Percentiles rank a stretch among this genome's conserved stretches.
phyloP scores from a whole-genome alignment of 2,797 vertebrate genomes.

The Sebastiscus albofasciatus region DNA sequence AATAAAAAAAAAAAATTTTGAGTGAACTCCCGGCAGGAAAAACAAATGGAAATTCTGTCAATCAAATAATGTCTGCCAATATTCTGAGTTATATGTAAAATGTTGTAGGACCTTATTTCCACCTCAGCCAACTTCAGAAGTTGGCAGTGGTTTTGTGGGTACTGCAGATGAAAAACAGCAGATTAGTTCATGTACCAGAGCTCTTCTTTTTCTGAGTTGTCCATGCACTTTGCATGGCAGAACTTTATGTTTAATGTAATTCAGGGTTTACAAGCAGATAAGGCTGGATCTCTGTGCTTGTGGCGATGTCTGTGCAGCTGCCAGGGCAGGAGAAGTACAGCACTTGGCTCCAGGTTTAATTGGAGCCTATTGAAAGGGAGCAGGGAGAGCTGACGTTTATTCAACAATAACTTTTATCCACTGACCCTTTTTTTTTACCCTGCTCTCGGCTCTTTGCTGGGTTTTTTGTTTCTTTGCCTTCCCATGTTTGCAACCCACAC shows the following conservation, averaged over 20 bases:
- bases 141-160: constrained; percentile 12
- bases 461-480: background rate
- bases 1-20: background rate
- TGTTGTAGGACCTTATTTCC: background rate
- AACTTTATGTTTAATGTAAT: constrained; percentile 59
- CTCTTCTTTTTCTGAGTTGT: constrained; percentile 14
- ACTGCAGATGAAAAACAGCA: constrained; percentile 1
- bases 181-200: constrained; percentile 28
- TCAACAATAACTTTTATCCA: constrained; percentile 55
- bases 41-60: constrained; percentile 16
- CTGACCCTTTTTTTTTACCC: constrained; percentile 12
- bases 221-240: constrained; percentile 41
- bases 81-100: background rate
- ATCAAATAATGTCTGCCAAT: constrained; percentile 12
- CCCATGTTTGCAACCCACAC: background rate
- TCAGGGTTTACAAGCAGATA: constrained; percentile 65
- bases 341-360: constrained; percentile 62
- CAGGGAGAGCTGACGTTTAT: constrained; percentile 48
- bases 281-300: constrained; percentile 54
- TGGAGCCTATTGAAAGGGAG: constrained; percentile 58
- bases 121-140: background rate
- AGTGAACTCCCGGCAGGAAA: constrained; percentile 6
- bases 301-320: constrained; percentile 39
- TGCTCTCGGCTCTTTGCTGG: background rate
- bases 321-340: constrained; percentile 21